Conservation (phyloP, 2,113 vertebrate genomes). For the Suncus etruscus region DNA sequence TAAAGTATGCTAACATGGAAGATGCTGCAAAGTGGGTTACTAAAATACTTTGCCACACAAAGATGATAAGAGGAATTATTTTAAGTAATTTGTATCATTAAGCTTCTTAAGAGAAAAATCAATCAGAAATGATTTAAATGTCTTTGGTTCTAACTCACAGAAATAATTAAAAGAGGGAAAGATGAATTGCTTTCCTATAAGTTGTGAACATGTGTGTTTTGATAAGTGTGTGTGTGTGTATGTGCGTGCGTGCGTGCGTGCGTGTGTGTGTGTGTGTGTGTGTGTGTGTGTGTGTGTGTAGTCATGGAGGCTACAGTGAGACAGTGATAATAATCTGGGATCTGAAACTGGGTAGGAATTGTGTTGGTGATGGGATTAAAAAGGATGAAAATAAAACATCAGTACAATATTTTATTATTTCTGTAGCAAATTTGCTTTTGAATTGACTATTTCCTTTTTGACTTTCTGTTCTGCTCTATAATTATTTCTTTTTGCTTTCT, state of each 20-base stretch:
- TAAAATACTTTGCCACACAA: background rate
- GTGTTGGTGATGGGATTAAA: background rate
- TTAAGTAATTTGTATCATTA: slow-evolving; percentile 9
- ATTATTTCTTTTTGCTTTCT: background rate
- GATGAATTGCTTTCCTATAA: background rate
- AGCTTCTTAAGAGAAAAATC: background rate
- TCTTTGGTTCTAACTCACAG: background rate
- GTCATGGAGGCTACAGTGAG: too few relatives aligned
- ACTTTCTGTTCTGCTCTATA: background rate
- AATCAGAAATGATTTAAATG: background rate
- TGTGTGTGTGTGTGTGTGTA: too few relatives aligned
- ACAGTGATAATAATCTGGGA: too few relatives aligned
- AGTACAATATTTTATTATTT: background rate
- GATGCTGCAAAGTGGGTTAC: background rate
- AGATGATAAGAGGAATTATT: background rate
- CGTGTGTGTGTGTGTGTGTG: background rate
- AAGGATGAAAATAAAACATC: background rate
- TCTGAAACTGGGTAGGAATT: too few relatives aligned
- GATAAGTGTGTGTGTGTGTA: background rate
- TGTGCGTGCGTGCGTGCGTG: background rate
- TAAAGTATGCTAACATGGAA: background rate
- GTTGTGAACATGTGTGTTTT: background rate
- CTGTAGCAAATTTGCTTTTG: background rate
- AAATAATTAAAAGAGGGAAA: background rate
- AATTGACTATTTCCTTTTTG: background rate